Evolutionary conservation across 2,797 vertebrate genomes (phyloP).

Genomic region (Stomatorhinus walkeri): DNA sequence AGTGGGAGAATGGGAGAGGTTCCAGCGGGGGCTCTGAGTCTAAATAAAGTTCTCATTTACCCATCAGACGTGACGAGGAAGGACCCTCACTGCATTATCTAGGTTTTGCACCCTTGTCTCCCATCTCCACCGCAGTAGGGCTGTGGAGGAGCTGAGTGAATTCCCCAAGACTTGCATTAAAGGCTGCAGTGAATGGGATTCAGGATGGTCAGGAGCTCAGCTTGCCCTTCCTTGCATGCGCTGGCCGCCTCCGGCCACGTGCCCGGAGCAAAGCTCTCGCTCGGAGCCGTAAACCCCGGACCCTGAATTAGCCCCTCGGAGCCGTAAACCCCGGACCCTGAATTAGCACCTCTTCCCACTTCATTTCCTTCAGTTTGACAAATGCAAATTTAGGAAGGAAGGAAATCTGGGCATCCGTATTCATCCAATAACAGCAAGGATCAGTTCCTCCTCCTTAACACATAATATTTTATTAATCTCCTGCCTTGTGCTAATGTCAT

Average conservation of each 20-base stretch:
- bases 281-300: background rate
- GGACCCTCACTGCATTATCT: background rate
- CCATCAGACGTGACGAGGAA: background rate
- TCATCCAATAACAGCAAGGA: background rate
- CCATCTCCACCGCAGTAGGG: background rate
- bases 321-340: background rate
- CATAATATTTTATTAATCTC: slow-evolving; percentile 5
- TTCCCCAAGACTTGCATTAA: background rate
- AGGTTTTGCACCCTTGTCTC: background rate
- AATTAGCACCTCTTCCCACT: background rate
- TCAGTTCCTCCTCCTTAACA: background rate
- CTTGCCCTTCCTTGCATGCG: background rate
- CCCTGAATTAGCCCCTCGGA: background rate
- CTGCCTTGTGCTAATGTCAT: background rate
- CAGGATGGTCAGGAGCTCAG: background rate
- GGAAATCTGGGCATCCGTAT: background rate
- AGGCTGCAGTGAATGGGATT: background rate
- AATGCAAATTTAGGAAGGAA: slow-evolving; percentile 7
- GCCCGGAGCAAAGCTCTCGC: background rate
- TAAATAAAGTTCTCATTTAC: background rate
- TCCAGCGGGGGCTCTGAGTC: background rate
- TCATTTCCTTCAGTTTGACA: background rate
- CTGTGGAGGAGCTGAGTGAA: background rate
- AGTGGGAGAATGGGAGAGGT: background rate
- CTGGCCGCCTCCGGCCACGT: background rate